phyloP scores from a whole-genome alignment of 2,113 vertebrate genomes.

The Speoplatyrhinus poulsoni region DNA sequence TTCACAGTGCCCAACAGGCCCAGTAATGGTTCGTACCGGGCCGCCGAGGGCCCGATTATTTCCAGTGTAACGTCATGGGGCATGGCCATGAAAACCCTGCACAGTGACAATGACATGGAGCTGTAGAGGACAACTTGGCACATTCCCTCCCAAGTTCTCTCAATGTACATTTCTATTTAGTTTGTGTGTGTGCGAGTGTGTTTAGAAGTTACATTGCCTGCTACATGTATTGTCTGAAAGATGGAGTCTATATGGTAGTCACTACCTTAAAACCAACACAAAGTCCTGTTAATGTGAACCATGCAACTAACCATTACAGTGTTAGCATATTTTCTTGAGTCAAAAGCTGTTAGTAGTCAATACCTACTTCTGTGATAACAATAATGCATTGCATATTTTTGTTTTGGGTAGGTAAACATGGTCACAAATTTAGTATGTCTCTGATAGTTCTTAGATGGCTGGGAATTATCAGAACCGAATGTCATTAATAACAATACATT shows the following conservation, averaged over 20 bases:
- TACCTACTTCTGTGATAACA: no score
- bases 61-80: conserved; percentile 92
- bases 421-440: not conserved
- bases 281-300: not conserved
- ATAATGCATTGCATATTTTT: no score
- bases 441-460: not conserved
- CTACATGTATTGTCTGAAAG: not conserved
- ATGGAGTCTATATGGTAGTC: not conserved
- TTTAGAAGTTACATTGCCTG: not conserved
- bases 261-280: not conserved
- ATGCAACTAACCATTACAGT: no score
- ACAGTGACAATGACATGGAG: conserved; percentile 88
- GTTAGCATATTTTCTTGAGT: no score
- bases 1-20: conserved; percentile 67
- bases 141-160: not conserved
- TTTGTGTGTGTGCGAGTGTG: not conserved
- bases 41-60: conserved; percentile 83
- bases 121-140: conserved; percentile 65
- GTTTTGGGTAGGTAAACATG: no score
- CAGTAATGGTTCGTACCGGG: conserved; percentile 62
- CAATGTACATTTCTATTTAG: not conserved
- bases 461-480: not conserved
- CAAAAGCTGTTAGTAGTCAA: no score
- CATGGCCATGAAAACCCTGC: conserved; percentile 90
- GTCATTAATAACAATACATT: not conserved